Conservation (phyloP, 2,888 invertebrate genomes). For the Volucella bombylans region DNA sequence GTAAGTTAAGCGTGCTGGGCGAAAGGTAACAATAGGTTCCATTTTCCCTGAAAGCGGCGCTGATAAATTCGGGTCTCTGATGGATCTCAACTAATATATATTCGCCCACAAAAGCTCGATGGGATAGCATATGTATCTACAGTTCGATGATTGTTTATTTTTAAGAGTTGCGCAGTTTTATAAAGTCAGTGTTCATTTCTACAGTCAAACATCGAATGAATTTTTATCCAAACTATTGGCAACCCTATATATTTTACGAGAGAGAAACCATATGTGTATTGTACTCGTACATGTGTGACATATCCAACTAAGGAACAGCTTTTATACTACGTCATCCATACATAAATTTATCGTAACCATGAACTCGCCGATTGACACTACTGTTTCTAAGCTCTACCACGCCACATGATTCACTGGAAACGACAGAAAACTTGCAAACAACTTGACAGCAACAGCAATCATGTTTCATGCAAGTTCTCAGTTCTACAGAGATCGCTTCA, state of each 20-base stretch:
- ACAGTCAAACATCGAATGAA: too few relatives aligned
- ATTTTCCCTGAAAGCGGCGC: too few relatives aligned
- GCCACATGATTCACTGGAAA: constrained; percentile 21
- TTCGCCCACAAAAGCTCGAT: too few relatives aligned
- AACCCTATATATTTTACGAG: neutral
- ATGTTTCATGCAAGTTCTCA: constrained; percentile 9
- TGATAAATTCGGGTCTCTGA: too few relatives aligned
- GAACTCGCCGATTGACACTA: too few relatives aligned
- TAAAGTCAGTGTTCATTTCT: too few relatives aligned
- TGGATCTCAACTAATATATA: too few relatives aligned
- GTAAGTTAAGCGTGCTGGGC: too few relatives aligned
- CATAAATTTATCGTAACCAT: neutral
- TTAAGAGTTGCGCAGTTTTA: too few relatives aligned
- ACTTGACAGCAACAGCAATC: neutral
- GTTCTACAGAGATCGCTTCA: constrained; percentile 8
- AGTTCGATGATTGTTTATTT: too few relatives aligned
- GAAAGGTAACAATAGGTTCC: too few relatives aligned
- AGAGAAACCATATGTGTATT: neutral
- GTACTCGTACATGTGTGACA: neutral
- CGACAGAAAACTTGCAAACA: neutral
- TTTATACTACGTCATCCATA: neutral
- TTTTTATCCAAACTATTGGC: neutral
- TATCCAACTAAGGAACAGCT: constrained; percentile 24
- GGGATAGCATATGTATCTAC: too few relatives aligned
- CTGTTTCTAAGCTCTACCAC: neutral